Conservation (phyloP, 2,888 invertebrate genomes). For the Hipparchia sbordonii region DNA sequence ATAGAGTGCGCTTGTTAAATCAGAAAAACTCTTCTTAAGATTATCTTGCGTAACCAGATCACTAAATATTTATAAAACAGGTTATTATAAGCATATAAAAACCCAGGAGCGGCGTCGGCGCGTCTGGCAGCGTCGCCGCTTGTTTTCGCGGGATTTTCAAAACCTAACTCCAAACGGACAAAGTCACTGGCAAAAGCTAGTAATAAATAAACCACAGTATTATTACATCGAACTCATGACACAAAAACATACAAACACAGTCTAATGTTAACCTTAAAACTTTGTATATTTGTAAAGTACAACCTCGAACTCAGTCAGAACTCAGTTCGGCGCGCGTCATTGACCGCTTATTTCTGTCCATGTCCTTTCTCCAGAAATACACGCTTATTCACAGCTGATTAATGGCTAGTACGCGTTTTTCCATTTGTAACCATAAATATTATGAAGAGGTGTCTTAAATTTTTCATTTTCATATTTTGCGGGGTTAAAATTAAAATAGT, state of each 20-base stretch:
- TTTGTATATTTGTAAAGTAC: slow-evolving; percentile 16
- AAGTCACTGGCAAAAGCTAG: no score
- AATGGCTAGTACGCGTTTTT: slow-evolving; percentile 28
- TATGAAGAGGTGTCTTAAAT: slow-evolving; percentile 4
- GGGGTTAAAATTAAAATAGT: no score
- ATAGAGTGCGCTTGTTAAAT: no score
- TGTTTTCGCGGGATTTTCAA: no score
- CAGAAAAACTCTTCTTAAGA: slow-evolving; percentile 6
- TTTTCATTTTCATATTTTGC: background rate
- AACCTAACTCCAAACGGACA: no score
- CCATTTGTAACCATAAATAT: slow-evolving; percentile 25
- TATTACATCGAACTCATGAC: slow-evolving; percentile 13
- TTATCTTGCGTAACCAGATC: slow-evolving; percentile 26
- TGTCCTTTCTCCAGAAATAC: slow-evolving; percentile 71
- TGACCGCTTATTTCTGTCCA: slow-evolving; percentile 70
- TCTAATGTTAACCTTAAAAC: slow-evolving; percentile 19
- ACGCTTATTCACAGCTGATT: slow-evolving; percentile 40
- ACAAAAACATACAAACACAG: slow-evolving; percentile 17
- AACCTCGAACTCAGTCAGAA: slow-evolving; percentile 26
- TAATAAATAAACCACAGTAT: slow-evolving; percentile 24
- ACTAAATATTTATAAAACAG: slow-evolving; percentile 34
- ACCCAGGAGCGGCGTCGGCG: slow-evolving; percentile 54
- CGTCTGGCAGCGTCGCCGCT: slow-evolving; percentile 53
- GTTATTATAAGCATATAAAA: slow-evolving; percentile 30
- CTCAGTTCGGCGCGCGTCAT: slow-evolving; percentile 53